Percentiles rank a stretch among this genome's conserved stretches.
These are phyloP conservation scores for Hydrozoanthus gracilis DNA, from an alignment of 92 coral and sea anemone species.

Conservation along the genomic window DNA sequence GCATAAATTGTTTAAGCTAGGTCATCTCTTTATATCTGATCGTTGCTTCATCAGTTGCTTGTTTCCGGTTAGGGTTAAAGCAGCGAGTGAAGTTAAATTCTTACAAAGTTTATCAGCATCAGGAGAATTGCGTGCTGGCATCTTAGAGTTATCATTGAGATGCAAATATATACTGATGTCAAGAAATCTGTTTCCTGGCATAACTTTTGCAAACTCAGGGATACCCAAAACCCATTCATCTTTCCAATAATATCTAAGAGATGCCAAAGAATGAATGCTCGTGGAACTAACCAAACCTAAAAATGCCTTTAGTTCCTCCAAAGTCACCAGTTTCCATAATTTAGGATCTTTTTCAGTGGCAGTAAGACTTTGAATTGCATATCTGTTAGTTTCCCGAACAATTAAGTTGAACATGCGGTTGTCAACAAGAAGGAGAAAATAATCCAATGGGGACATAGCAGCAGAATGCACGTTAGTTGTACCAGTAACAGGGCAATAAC, in stretches of 20 bases:
- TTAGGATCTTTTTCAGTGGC: conserved; percentile 20
- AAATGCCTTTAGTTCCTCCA: neutral
- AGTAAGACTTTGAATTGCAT: neutral
- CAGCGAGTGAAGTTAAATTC: conserved; percentile 15
- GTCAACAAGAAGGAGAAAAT: conserved; percentile 40
- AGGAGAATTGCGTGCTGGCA: conserved; percentile 41
- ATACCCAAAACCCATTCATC: conserved; percentile 34
- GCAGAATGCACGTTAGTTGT: too few species aligned
- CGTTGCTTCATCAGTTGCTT: conserved; percentile 48
- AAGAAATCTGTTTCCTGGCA: too few species aligned
- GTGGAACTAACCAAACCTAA: conserved; percentile 15
- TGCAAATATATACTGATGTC: too few species aligned
- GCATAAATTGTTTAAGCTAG: conserved; percentile 47
- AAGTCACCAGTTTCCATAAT: neutral
- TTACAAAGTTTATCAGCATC: conserved; percentile 56
- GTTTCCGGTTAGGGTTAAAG: conserved; percentile 21
- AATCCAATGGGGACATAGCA: conserved; percentile 23
- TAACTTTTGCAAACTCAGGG: conserved; percentile 12
- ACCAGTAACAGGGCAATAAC: too few species aligned
- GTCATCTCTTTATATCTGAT: conserved; percentile 37
- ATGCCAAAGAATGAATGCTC: conserved; percentile 11
- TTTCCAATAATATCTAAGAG: neutral
- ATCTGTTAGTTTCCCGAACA: conserved; percentile 33
- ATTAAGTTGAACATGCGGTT: conserved; percentile 32
- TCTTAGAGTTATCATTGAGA: conserved; percentile 51